Percentiles rank a stretch among this genome's conserved stretches.
Evolutionary conservation across 2,113 vertebrate species (phyloP).

Genomic region (Ailuropoda melanoleuca): DNA sequence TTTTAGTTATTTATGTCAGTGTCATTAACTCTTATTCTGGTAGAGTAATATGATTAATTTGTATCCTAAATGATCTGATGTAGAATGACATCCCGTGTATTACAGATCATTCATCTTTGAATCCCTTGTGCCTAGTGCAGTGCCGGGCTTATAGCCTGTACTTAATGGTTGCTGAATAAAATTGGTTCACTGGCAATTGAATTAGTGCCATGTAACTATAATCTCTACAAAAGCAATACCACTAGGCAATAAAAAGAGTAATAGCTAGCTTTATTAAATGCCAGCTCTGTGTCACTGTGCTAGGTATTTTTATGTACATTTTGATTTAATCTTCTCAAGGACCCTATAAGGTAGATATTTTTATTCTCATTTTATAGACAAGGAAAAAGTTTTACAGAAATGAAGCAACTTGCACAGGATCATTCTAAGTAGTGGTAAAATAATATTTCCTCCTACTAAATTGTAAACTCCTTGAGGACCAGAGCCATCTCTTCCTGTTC

Average conservation of each 20-base stretch:
- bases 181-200: not conserved
- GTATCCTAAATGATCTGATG: not conserved
- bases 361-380: not conserved
- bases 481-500: slow-evolving; percentile 4
- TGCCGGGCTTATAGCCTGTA: not conserved
- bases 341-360: not conserved
- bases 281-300: not conserved
- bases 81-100: not conserved
- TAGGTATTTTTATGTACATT: not conserved
- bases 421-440: slow-evolving; percentile 5
- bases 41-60: slow-evolving; percentile 2
- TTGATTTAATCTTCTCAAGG: not conserved
- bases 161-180: slow-evolving; percentile 25
- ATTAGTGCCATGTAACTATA: not conserved
- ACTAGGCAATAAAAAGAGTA: not conserved
- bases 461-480: not conserved
- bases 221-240: not conserved
- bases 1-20: slow-evolving; percentile 33
- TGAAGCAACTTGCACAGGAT: not conserved
- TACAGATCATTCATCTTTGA: slow-evolving; percentile 1
- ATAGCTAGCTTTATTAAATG: not conserved
- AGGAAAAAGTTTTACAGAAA: not conserved
- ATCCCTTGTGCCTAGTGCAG: not conserved
- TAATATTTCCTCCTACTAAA: not conserved
- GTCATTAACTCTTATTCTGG: slow-evolving; percentile 23